Evolutionary conservation across 2,797 vertebrate genomes (phyloP), one percentile per base, ranked within the genome.

Genomic region (Silurus aristotelis): DNA sequence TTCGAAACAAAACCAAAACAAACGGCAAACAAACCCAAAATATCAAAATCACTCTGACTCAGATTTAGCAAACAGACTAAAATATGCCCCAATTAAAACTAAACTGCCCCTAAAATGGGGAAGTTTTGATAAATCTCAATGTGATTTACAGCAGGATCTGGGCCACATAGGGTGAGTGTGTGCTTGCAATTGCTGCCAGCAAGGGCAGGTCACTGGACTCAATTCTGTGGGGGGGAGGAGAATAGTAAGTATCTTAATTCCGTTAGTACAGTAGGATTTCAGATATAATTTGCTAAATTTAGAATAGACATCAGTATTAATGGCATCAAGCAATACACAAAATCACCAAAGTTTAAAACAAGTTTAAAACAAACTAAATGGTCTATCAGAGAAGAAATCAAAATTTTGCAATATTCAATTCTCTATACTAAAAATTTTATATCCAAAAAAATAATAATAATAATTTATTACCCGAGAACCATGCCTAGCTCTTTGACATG

Each of bases 151-250:
- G 96, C 1, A 99, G 95, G 87, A 99, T 99, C 93, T 99, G 98
- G 87, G 98, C 98, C 90, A 99, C 98, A 0, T 99, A 97, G 0
- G 98, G 98, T 27, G 98, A 99, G 91, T 99, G 98, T 85, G 98
- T 99, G 93, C 98, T 99, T 9, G 98, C 98, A 80, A 99, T 95
- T 25, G 98, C 98, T 61, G 98, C 98, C 93, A 99, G 91, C 84
- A 99, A 93, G 72, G 98, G 98, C 82, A 99, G 97, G 93, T 99
- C 98, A 17, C 97, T 98, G 91, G 98, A 99, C 94, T 99, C 98
- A 6, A 99, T 99, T 91, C 98, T 99, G 92, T 56, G 90, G 90
- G 55, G 48, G 48, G 14, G 6, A 15, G 73, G 13, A 46, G 43
- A 66, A 60, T 2, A 67, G 55, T 63, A 13, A 79, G 8, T 7